Evolutionary conservation across 2,797 vertebrate genomes (phyloP).

Genomic region (Urophycis tenuis): DNA sequence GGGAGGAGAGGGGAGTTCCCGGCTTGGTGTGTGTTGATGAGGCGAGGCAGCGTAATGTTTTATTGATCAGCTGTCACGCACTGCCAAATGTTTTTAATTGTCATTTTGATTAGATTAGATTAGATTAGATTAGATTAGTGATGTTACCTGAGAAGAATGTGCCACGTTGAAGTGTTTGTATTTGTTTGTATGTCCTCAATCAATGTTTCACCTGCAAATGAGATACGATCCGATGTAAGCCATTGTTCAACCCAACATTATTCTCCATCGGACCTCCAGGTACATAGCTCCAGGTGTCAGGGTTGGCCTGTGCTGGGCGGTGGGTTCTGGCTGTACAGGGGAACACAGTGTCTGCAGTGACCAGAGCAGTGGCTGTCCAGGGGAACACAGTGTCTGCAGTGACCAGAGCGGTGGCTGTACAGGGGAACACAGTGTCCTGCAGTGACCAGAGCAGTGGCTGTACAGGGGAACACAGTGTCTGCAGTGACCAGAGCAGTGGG

Average conservation of each 20-base stretch:
- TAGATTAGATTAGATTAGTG: no score
- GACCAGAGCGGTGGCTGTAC: no score
- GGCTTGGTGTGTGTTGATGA: slow-evolving; percentile 25
- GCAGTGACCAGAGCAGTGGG: neutral
- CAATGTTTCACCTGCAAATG: neutral
- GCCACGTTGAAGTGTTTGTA: neutral
- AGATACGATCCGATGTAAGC: no score
- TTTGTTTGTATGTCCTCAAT: neutral
- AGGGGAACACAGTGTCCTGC: no score
- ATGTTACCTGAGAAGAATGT: neutral
- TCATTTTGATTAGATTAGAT: no score
- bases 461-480: neutral
- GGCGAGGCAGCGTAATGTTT: neutral
- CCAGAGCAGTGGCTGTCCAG: neutral
- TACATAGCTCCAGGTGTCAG: neutral
- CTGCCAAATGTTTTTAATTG: no score
- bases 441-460: neutral
- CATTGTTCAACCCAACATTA: neutral
- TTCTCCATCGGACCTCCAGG: neutral
- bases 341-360: neutral
- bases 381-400: no score
- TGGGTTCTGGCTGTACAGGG: neutral
- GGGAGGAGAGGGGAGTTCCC: slow-evolving; percentile 25
- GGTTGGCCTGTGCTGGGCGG: neutral
- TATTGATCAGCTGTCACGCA: neutral